A percentile compares a stretch with the other conserved stretches of the same genome.
Conservation (phyloP, 2,888 invertebrate genomes). For the Cryptus viduatorius region DNA sequence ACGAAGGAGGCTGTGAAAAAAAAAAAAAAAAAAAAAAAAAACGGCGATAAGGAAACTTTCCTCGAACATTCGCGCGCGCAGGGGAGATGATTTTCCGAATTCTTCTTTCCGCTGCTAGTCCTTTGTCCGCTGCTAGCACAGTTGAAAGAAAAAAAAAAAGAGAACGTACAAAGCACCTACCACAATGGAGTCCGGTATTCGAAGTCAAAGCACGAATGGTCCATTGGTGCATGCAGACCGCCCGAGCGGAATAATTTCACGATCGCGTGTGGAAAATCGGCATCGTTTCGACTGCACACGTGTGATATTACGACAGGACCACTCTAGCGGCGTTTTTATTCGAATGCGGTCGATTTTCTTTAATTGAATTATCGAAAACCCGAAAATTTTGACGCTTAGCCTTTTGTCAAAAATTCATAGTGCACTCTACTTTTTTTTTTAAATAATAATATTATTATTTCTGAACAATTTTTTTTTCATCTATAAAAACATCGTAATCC, state of each 20-base stretch:
- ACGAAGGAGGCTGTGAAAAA: slow-evolving; percentile 28
- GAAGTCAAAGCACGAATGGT: slow-evolving; percentile 66
- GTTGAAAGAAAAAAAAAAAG: slow-evolving; percentile 35
- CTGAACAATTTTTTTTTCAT: no score
- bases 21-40: slow-evolving; percentile 8
- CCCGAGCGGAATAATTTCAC: slow-evolving; percentile 57
- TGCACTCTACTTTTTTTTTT: not conserved
- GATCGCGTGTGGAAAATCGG: slow-evolving; percentile 54
- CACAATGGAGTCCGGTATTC: slow-evolving; percentile 65
- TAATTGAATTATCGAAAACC: not conserved
- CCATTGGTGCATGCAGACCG: slow-evolving; percentile 41
- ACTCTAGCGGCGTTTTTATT: not conserved
- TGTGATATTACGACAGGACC: not conserved
- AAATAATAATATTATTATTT: not conserved
- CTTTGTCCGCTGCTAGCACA: slow-evolving; percentile 51
- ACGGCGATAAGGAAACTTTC: slow-evolving; percentile 51
- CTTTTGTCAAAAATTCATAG: not conserved
- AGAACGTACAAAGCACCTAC: slow-evolving; percentile 29
- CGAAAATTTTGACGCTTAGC: not conserved
- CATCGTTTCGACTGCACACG: not conserved
- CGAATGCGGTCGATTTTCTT: not conserved
- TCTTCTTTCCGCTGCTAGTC: slow-evolving; percentile 54
- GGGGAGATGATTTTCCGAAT: slow-evolving; percentile 58
- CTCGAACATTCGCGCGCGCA: slow-evolving; percentile 46
- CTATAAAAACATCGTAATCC: no score